Evolutionary conservation across 2,888 invertebrate species (phyloP).

Genomic region (Leptinotarsa juncta): DNA sequence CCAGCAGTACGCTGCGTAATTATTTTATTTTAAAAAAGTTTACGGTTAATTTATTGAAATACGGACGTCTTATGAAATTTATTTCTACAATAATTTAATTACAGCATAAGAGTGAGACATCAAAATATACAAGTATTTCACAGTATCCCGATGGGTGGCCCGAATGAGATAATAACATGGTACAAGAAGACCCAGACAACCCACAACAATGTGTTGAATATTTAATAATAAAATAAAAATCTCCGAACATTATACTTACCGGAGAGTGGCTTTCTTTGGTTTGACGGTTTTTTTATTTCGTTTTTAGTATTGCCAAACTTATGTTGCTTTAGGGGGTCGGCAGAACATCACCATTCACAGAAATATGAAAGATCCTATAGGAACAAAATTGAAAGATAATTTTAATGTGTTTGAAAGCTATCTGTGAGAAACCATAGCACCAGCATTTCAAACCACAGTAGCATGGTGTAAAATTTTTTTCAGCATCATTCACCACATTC

Average conservation of each 20-base stretch:
- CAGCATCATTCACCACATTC: no score
- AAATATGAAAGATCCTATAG: not conserved
- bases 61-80: conserved; percentile 21
- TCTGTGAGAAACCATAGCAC: not conserved
- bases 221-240: conserved; percentile 17
- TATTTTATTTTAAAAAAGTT: conserved; percentile 23
- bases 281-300: not conserved
- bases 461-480: not conserved
- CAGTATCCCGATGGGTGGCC: conserved; percentile 27
- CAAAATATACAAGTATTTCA: conserved; percentile 27
- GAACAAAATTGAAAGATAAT: not conserved
- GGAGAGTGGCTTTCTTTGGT: conserved; percentile 4
- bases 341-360: not conserved
- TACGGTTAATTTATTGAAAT: conserved; percentile 22
- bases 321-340: not conserved
- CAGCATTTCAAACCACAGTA: not conserved
- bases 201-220: conserved; percentile 22
- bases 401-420: not conserved
- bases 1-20: conserved; percentile 15
- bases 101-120: conserved; percentile 24
- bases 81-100: conserved; percentile 23
- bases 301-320: not conserved
- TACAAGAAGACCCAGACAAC: conserved; percentile 10
- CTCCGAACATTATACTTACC: not conserved
- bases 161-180: conserved; percentile 20